Base-by-base conservation (phyloP, 2,888 invertebrate genomes). In the Smittia sp. region DNA sequence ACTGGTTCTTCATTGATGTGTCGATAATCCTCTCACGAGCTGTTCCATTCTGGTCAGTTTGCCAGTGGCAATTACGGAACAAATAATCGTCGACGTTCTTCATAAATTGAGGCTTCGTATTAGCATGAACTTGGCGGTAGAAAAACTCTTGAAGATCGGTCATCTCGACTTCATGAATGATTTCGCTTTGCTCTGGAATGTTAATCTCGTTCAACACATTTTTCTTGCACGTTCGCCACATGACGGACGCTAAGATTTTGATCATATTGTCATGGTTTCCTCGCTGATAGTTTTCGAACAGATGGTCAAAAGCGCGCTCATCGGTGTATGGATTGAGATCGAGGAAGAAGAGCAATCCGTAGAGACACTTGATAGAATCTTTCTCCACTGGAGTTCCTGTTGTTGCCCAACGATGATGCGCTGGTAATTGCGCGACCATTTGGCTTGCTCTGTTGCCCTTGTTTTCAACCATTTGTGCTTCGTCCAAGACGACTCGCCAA, bases 401-500 rank as follows among this genome's bases (percentile, higher is more conserved):
- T 0, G 89, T 85, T 13, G 88, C 88, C 92, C 93, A 93, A 65
- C 89, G 85, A 80, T 90, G 87, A 1, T 86, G 79, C 7, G 89
- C 86, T 75, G 78, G 77, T 52, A 90, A 79, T 75, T 84, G 81
- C 63, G 83, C 78, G 0, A 88, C 87, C 89, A 90, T 89, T 62
- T 72, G 58, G 24, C 72, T 62, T 58, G 62, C 38, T 7, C 62
- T 83, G 1, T 85, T 83, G 0, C 83, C 82, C 1, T 84, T 83
- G 67, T 85, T 84, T 78, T 92, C 91, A 0, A 91, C 89, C 85
- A 90, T 88, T 84, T 93, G 93, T 3, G 91, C 92, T 82, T 93
- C 93, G 80, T 93, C 93, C 25, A 92, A 81, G 78, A 90, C 87
- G 70, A 92, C 85, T 74, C 92, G 84, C 91, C 91, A 92, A 90